Evolutionary conservation across 1,140 invertebrate genomes (phyloP).

Genomic region (Oncopodura yosiiana): DNA sequence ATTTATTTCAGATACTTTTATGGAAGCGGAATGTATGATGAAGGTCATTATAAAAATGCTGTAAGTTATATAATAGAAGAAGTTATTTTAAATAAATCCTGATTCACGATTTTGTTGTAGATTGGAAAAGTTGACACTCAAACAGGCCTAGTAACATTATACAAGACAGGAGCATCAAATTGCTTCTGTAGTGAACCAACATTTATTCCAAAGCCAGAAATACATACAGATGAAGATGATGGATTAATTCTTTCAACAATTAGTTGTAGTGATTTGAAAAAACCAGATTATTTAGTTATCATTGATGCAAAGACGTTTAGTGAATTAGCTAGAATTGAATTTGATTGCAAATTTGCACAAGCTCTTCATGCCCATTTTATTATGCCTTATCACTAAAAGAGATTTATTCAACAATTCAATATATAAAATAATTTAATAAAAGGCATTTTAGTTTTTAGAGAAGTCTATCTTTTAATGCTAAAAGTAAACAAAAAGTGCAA

Average conservation of each 20-base stretch:
- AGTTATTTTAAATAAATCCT: not conserved
- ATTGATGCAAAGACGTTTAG: constrained; percentile 40
- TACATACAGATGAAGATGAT: constrained; percentile 38
- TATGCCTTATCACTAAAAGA: not conserved
- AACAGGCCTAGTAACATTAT: constrained; percentile 35
- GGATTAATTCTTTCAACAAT: constrained; percentile 36
- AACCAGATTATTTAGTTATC: constrained; percentile 39
- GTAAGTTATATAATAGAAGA: constrained; percentile 4
- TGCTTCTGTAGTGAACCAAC: constrained; percentile 36
- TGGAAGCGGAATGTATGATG: constrained; percentile 39
- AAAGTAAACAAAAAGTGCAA: too few species aligned
- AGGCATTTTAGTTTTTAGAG: too few species aligned
- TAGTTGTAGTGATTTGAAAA: constrained; percentile 33
- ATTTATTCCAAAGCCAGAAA: constrained; percentile 37
- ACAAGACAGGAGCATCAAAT: constrained; percentile 34
- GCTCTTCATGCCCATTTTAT: constrained; percentile 40
- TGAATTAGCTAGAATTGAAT: constrained; percentile 40
- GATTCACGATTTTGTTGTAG: constrained; percentile 1
- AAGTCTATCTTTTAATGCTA: too few species aligned
- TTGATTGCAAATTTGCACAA: constrained; percentile 38
- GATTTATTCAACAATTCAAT: not conserved
- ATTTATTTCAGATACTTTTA: too few species aligned
- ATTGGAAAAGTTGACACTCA: constrained; percentile 40
- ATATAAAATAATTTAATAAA: too few species aligned
- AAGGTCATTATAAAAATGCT: constrained; percentile 36